Evolutionary conservation across 2,113 vertebrate genomes (phyloP).

Genomic region (Holacanthus passer): DNA sequence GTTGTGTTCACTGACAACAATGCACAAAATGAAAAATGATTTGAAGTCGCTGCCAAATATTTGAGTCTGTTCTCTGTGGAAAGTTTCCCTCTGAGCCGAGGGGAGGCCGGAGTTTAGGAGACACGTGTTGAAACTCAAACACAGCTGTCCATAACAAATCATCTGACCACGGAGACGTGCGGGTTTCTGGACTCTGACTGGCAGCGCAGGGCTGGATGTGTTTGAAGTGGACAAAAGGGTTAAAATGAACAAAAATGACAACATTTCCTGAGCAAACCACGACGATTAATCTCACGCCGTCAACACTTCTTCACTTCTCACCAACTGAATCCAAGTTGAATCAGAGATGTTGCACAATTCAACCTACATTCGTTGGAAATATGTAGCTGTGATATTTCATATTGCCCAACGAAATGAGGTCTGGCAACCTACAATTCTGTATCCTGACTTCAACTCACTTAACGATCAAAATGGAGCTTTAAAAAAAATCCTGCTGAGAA

Average conservation of each 20-base stretch:
- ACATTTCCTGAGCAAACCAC: background rate
- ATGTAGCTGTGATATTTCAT: background rate
- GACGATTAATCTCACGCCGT: too few species aligned
- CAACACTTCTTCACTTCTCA: background rate
- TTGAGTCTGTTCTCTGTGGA: constrained; percentile 1
- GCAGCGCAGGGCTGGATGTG: too few species aligned
- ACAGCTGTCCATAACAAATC: constrained; percentile 39
- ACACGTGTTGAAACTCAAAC: constrained; percentile 17
- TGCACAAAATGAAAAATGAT: background rate
- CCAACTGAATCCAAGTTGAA: background rate
- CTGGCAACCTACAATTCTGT: too few species aligned
- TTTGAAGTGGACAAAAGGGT: background rate
- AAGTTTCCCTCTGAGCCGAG: background rate
- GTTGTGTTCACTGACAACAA: too few species aligned
- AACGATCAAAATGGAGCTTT: too few species aligned
- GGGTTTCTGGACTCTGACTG: background rate
- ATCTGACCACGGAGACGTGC: background rate
- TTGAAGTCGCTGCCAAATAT: constrained; percentile 6
- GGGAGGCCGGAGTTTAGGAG: background rate
- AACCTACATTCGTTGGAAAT: background rate
- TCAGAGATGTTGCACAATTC: background rate
- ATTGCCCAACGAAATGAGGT: background rate
- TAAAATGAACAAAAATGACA: background rate
- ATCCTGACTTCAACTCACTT: too few species aligned
- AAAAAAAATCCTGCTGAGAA: too few species aligned